A percentile compares a stretch with the other conserved stretches of the same genome.
Evolutionary conservation across 2,113 vertebrate species (phyloP).

Genomic region (Urocolius indicus): DNA sequence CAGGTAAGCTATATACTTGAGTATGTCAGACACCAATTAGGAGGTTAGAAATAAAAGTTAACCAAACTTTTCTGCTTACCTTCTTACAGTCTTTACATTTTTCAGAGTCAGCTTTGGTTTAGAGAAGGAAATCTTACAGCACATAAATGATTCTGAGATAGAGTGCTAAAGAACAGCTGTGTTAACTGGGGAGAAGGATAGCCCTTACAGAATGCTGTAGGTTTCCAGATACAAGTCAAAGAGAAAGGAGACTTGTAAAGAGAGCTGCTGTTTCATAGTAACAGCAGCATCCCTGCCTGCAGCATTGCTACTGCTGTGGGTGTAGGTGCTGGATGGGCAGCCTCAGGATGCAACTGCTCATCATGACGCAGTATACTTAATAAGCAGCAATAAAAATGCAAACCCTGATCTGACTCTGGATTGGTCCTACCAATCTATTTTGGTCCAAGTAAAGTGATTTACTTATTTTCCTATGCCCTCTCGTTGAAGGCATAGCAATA

Average conservation of each 20-base stretch:
- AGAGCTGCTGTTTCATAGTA: background rate
- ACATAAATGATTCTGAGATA: background rate
- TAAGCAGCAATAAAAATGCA: background rate
- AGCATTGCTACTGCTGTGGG: accelerated
- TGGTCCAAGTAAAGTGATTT: background rate
- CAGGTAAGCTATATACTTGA: background rate
- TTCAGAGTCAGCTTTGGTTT: background rate
- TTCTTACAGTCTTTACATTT: background rate
- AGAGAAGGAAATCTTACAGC: background rate
- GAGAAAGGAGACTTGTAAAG: background rate
- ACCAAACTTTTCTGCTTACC: background rate
- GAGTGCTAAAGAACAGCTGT: background rate
- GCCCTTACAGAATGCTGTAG: background rate
- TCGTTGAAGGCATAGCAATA: background rate
- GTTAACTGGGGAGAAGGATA: background rate
- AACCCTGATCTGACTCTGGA: background rate
- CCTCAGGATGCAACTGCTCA: background rate
- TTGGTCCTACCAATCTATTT: background rate
- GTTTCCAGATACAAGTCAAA: background rate
- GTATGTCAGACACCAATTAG: background rate
- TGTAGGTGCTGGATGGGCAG: background rate
- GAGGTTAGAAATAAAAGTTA: background rate
- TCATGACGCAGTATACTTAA: background rate
- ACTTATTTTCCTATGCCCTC: background rate
- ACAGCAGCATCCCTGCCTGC: background rate